Conservation (phyloP, 2,888 invertebrate species). For the Agrotis exclamationis region DNA sequence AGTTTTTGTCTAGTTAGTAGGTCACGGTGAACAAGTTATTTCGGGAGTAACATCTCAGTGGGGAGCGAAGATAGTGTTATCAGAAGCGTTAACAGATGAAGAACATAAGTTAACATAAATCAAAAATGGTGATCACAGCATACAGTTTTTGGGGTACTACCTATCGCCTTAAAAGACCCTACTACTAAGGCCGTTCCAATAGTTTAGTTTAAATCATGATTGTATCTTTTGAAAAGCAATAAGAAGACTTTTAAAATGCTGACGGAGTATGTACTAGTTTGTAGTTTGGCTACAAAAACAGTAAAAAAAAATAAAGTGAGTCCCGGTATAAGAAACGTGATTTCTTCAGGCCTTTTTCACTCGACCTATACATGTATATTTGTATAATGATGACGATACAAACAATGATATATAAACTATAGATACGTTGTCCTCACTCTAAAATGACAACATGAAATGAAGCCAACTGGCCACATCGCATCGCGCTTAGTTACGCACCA, state of each 20-base stretch:
- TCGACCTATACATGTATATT: too few species aligned
- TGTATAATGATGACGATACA: too few species aligned
- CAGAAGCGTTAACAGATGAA: slow-evolving; percentile 11
- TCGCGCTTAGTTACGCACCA: too few species aligned
- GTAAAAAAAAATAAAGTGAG: too few species aligned
- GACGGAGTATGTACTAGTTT: too few species aligned
- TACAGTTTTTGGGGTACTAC: not conserved
- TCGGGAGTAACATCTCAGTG: slow-evolving; percentile 12
- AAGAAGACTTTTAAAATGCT: not conserved
- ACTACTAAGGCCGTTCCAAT: not conserved
- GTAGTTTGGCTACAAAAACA: too few species aligned
- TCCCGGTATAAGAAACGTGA: too few species aligned
- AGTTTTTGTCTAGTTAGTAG: not conserved
- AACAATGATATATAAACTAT: too few species aligned
- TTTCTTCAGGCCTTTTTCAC: too few species aligned
- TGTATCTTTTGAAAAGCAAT: not conserved
- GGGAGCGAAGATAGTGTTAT: slow-evolving; percentile 21
- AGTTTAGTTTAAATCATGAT: not conserved
- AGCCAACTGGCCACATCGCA: too few species aligned
- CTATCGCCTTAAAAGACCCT: not conserved
- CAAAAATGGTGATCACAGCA: not conserved
- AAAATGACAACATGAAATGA: too few species aligned
- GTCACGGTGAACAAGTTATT: slow-evolving; percentile 31
- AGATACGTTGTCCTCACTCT: too few species aligned
- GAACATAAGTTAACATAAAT: not conserved